These are phyloP conservation scores for Dendropsophus ebraccatus DNA, from an alignment of 2,113 vertebrate species.

Conservation along the genomic window DNA sequence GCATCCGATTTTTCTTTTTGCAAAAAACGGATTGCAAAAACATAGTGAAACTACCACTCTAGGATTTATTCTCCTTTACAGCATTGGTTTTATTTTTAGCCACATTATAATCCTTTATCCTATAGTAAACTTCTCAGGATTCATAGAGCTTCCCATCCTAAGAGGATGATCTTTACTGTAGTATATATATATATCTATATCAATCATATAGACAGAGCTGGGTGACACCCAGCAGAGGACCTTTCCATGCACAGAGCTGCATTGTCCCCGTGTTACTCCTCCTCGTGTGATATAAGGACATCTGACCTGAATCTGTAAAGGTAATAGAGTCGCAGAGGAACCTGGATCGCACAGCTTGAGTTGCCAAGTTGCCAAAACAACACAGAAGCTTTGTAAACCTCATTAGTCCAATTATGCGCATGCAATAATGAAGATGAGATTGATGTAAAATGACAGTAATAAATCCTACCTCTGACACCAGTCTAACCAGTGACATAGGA, in stretches of 20 bases:
- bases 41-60: too few relatives aligned
- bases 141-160: too few relatives aligned
- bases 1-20: too few relatives aligned
- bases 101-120: too few relatives aligned
- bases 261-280: background rate
- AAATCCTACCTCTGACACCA: conserved; percentile 45
- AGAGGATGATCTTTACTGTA: too few relatives aligned
- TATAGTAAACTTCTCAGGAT: too few relatives aligned
- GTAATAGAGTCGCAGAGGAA: conserved; percentile 15
- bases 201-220: background rate
- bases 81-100: too few relatives aligned
- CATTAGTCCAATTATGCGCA: conserved; percentile 71
- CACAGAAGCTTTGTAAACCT: conserved; percentile 69
- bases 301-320: background rate
- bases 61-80: too few relatives aligned
- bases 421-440: conserved; percentile 67
- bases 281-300: background rate
- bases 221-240: background rate
- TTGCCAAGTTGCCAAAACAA: conserved; percentile 61
- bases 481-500: conserved; percentile 10
- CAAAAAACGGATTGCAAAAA: too few relatives aligned
- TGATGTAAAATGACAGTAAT: conserved; percentile 60
- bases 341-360: conserved; percentile 12
- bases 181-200: too few relatives aligned
- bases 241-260: background rate